These are phyloP conservation scores for Python bivittatus DNA, from an alignment of 2,113 vertebrate species.

Conservation along the genomic window DNA sequence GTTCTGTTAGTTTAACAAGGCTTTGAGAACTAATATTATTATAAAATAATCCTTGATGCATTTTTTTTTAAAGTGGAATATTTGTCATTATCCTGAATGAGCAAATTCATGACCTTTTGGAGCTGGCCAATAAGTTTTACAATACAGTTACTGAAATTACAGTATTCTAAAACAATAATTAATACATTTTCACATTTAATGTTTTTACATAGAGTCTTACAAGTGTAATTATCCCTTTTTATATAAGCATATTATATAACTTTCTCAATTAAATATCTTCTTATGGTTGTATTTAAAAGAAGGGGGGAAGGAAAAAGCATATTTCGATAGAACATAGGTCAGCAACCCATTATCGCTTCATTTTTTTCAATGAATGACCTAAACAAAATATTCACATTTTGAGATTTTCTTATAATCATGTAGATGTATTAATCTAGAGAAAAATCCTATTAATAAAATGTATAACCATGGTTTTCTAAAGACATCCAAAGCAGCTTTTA, in stretches of 20 bases:
- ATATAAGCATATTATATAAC: neutral
- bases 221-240: constrained; percentile 10
- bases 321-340: neutral
- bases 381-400: constrained; percentile 13
- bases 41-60: neutral
- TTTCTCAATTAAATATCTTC: constrained; percentile 5
- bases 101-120: neutral
- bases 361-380: fast-evolving
- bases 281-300: neutral
- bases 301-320: neutral
- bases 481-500: constrained; percentile 22
- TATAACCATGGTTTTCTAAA: constrained; percentile 5
- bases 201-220: constrained; percentile 12
- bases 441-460: constrained; percentile 18
- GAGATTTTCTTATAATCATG: neutral
- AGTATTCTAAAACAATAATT: neutral
- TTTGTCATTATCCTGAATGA: neutral
- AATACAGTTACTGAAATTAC: neutral
- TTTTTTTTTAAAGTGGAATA: neutral
- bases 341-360: neutral
- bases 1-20: neutral
- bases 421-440: neutral
- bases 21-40: neutral
- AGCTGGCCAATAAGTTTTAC: neutral
- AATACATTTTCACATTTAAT: constrained; percentile 28